A percentile compares a stretch with the other conserved stretches of the same genome.
Conservation (phyloP, 2,113 vertebrate genomes). For the Pelecanus crispus region DNA sequence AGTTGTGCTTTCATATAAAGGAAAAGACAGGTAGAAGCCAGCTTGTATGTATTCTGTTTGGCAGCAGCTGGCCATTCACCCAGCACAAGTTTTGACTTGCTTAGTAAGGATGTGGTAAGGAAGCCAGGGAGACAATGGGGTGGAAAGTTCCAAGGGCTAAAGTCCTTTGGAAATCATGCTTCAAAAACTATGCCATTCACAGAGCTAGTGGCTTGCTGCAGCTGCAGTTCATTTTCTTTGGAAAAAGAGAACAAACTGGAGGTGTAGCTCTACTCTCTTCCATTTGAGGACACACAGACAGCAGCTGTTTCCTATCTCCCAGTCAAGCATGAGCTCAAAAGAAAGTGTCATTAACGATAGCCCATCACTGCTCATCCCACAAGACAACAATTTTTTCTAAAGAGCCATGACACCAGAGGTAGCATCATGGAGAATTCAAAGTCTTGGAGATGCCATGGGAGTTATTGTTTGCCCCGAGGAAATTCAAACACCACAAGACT, state of each 20-base stretch:
- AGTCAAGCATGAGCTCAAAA: background rate
- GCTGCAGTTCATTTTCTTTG: background rate
- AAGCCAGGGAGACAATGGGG: background rate
- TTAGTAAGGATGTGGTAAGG: background rate
- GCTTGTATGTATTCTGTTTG: background rate
- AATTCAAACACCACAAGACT: background rate
- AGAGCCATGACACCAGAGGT: background rate
- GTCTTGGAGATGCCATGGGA: background rate
- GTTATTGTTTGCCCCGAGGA: background rate
- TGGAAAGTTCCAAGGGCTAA: background rate
- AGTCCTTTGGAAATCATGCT: background rate
- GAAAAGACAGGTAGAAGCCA: background rate
- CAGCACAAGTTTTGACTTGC: background rate
- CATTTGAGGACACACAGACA: background rate
- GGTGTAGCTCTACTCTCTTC: background rate
- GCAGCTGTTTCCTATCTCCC: background rate
- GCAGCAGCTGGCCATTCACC: background rate
- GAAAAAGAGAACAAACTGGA: background rate
- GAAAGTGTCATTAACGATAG: background rate
- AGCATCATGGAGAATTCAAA: background rate
- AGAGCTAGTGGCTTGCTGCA: background rate
- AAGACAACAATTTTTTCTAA: background rate
- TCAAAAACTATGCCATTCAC: background rate
- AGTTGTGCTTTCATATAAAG: background rate
- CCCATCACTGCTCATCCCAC: background rate